Base-by-base conservation (phyloP, 2,888 invertebrate genomes). In the Dioctria rufipes region DNA sequence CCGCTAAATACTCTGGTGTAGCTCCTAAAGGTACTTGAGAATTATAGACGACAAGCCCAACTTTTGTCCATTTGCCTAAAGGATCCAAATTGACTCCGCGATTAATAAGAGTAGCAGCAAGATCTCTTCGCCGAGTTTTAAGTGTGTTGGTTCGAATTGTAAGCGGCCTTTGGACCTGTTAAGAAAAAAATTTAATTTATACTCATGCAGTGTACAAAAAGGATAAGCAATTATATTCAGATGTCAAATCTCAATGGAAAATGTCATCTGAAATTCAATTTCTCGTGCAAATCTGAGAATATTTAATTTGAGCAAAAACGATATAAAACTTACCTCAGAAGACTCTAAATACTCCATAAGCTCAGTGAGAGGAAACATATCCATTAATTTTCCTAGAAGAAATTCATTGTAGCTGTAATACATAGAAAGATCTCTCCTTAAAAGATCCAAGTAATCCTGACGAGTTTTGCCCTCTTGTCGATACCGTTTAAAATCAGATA, bases 31-130 rank as follows among this genome's bases (percentile, higher is more conserved):
- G 98, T 0, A 99, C 98, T 86, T 97, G 96, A 0, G 98, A 95
- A 84, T 96, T 97, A 88, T 97, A 99, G 6, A 99, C 92, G 2
- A 99, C 98, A 49, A 99, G 91, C 9, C 99, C 99, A 37, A 98
- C 96, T 91, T 98, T 99, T 69, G 98, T 97, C 99, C 99, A 99
- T 88, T 98, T 97, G 4, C 98, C 99, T 80, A 99, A 92, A 0
- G 99, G 98, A 90, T 99, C 99, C 83, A 99, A 92, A 91, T 99
- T 99, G 0, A 99, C 98, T 39, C 99, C 99, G 86, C 99, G 92
- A 86, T 96, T 96, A 80, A 99, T 99, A 61, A 99, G 90, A 11
- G 97, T 95, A 86, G 97, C 97, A 4, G 98, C 98, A 81, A 99
- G 91, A 89, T 98, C 98, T 81, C 97, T 91, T 84, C 98, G 91